Base-by-base conservation (phyloP, 2,888 invertebrate species). In the Eilema griseolum region DNA sequence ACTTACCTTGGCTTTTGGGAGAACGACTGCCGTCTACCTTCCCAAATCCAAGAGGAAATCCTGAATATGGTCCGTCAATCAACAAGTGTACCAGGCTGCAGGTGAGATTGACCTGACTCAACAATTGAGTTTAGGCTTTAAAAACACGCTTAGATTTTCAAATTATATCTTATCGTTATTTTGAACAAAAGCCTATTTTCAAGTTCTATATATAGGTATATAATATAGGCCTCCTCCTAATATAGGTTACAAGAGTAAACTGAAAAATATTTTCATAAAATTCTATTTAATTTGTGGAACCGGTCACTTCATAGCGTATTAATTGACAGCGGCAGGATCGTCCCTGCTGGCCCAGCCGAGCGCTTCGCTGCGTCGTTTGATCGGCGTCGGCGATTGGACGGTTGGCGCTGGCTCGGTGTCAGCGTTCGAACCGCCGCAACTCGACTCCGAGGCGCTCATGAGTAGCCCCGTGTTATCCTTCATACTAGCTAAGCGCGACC, bases 341-440 rank as follows among this genome's bases (percentile, higher is more conserved):
- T 98, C 98, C 0, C 94, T 99, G 11, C 95, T 99, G 0, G 98
- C 98, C 72, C 98, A 98, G 90, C 99, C 99, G 2, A 99, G 99
- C 60, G 97, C 97, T 28, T 98, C 98, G 31, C 96, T 99, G 56
- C 97, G 98, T 73, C 97, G 97, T 81, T 94, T 98, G 79, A 97
- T 98, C 60, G 92, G 94, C 4, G 93, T 90, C 67, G 92, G 90
- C 0, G 90, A 89, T 0, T 84, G 82, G 77, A 83, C 83, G 11
- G 89, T 88, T 3, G 86, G 82, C 0, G 83, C 85, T 0, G 64
- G 56, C 33, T 78, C 86, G 0, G 90, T 95, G 8, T 94, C 94
- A 2, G 94, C 95, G 0, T 93, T 95, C 70, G 92, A 92, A 69
- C 81, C 91, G 0, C 90, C 92, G 0, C 85, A 80, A 0, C 91